phyloP scores from a whole-genome alignment of 2,113 vertebrate species.

The Dendrocopos noguchii region DNA sequence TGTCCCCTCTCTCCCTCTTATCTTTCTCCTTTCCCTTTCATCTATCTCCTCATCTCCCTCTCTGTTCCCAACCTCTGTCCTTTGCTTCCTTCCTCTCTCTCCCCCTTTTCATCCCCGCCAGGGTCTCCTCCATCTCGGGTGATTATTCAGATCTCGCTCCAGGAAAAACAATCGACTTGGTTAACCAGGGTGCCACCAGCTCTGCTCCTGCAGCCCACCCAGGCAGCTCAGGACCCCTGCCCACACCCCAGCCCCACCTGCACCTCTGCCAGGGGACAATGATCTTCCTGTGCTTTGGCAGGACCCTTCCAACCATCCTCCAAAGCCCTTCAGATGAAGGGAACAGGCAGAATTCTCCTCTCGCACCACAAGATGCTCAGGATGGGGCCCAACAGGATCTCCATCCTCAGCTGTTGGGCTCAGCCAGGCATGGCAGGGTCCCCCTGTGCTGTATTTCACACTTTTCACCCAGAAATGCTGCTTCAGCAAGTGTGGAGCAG shows the following conservation, averaged over 20 bases:
- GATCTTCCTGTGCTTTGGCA: neutral
- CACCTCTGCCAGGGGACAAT: neutral
- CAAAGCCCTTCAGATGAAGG: neutral
- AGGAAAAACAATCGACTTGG: neutral
- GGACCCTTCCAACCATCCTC: neutral
- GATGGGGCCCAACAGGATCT: neutral
- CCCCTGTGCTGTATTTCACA: neutral
- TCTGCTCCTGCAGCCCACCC: neutral
- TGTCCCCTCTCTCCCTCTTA: conserved; percentile 68
- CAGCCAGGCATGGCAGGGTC: accelerated
- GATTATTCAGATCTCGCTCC: conserved; percentile 56
- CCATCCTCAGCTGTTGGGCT: neutral
- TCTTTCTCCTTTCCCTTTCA: conserved; percentile 76
- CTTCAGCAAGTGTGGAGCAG: too few relatives aligned
- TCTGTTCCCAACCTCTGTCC: conserved; percentile 63
- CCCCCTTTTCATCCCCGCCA: conserved; percentile 66
- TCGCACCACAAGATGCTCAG: accelerated
- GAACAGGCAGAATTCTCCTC: neutral
- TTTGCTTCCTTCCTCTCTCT: conserved; percentile 53
- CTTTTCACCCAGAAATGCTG: too few relatives aligned
- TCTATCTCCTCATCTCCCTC: conserved; percentile 67
- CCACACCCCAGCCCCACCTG: accelerated
- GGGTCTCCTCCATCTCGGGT: conserved; percentile 40
- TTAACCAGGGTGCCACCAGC: neutral
- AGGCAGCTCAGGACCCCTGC: neutral